A percentile compares a stretch with the other conserved stretches of the same genome.
These are phyloP conservation scores for Portunus trituberculatus DNA, from an alignment of 1,140 invertebrate species.

Conservation along the genomic window DNA sequence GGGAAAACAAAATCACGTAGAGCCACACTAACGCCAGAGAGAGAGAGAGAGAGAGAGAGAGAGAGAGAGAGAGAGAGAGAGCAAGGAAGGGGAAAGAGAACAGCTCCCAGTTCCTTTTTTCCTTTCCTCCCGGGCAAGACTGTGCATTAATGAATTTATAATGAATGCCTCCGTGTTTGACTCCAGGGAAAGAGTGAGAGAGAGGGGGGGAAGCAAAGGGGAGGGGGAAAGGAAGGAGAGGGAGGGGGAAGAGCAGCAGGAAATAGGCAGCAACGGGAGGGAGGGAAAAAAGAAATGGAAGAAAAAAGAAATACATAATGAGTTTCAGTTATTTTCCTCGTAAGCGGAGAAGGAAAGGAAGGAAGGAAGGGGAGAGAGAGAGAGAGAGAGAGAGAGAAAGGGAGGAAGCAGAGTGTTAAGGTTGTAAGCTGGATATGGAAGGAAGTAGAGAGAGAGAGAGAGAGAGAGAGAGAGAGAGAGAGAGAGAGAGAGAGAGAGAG, in stretches of 20 bases:
- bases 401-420: not conserved
- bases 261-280: not conserved
- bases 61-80: conserved; percentile 20
- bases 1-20: not conserved
- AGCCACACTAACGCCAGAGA: too few species aligned
- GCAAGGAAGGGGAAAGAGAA: not conserved
- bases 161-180: not conserved
- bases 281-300: not conserved
- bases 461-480: not conserved
- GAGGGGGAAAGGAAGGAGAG: too few species aligned
- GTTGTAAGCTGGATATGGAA: not conserved
- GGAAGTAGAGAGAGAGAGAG: not conserved
- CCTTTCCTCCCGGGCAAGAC: not conserved
- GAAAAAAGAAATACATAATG: too few species aligned
- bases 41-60: not conserved
- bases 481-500: not conserved
- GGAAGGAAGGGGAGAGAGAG: not conserved
- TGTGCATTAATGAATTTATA: conserved; percentile 22
- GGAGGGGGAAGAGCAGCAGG: not conserved
- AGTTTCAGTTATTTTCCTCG: too few species aligned
- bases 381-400: not conserved
- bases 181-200: not conserved
- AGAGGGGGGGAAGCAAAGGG: not conserved
- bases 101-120: not conserved
- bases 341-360: not conserved